Percentiles rank a stretch among this genome's conserved stretches.
Conservation (phyloP, 2,113 vertebrate species). For the Datnioides undecimradiatus region DNA sequence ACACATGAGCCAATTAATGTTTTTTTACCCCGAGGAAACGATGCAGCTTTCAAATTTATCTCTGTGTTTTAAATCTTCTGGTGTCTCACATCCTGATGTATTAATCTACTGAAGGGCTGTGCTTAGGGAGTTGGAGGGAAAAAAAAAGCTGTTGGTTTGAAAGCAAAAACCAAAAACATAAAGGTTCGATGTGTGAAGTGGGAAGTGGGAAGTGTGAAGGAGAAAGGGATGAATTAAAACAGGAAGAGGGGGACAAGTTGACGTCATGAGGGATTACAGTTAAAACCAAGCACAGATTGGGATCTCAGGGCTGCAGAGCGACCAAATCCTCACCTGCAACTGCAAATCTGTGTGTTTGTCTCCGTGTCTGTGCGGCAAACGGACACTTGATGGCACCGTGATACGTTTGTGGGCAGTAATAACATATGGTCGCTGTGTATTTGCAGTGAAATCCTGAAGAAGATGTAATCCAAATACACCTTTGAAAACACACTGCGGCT, state of each 20-base stretch:
- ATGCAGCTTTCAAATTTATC: slow-evolving; percentile 33
- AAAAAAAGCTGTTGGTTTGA: background rate
- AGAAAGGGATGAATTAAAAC: slow-evolving; percentile 2
- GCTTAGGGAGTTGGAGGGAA: background rate
- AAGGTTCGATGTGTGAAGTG: slow-evolving; percentile 18
- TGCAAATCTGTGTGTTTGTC: slow-evolving; percentile 9
- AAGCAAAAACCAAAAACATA: slow-evolving; percentile 13
- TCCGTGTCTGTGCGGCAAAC: background rate
- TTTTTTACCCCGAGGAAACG: slow-evolving; percentile 50
- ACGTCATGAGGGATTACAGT: slow-evolving; percentile 39
- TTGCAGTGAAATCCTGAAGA: background rate
- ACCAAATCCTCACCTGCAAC: slow-evolving; percentile 30
- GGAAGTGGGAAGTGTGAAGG: slow-evolving; percentile 34
- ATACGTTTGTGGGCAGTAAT: background rate
- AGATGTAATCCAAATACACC: background rate
- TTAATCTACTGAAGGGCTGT: slow-evolving; percentile 11
- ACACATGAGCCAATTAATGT: slow-evolving; percentile 53
- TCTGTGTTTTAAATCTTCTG: slow-evolving; percentile 11
- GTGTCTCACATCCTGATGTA: slow-evolving; percentile 13
- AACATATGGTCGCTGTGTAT: too few species aligned
- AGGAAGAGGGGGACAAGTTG: background rate
- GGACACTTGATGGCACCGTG: background rate
- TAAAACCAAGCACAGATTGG: slow-evolving; percentile 16
- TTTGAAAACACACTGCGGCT: too few species aligned
- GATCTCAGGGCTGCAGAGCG: slow-evolving; percentile 18